phyloP scores from a whole-genome alignment of 2,888 invertebrate genomes.

The Himalopsyche kuldschensis region DNA sequence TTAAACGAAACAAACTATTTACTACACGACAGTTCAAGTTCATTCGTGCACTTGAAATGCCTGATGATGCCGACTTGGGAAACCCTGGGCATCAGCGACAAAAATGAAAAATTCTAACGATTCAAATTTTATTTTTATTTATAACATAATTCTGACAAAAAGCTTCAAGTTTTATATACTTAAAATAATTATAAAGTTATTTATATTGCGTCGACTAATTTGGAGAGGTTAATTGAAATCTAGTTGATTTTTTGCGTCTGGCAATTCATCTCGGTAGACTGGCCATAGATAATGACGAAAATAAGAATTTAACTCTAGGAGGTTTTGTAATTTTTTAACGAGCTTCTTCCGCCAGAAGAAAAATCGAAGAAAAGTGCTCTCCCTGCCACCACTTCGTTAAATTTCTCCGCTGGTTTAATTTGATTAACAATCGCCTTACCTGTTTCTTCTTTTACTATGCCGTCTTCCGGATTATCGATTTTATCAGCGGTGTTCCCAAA shows the following conservation, averaged over 20 bases:
- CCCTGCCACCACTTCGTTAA: conserved; percentile 6
- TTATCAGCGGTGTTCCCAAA: background rate
- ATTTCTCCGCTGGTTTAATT: conserved; percentile 13
- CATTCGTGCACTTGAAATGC: no score
- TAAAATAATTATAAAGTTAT: background rate
- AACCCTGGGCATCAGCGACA: no score
- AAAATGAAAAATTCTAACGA: no score
- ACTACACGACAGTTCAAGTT: no score
- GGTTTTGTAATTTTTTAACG: conserved; percentile 21
- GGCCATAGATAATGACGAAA: conserved; percentile 18
- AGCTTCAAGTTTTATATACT: background rate
- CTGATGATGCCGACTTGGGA: no score
- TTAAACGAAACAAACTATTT: no score
- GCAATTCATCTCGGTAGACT: conserved; percentile 11
- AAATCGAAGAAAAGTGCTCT: background rate
- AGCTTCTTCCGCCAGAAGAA: conserved; percentile 7
- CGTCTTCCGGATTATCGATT: background rate
- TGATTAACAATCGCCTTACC: conserved; percentile 7
- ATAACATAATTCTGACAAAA: no score
- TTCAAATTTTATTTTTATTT: no score
- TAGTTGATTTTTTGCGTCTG: conserved; percentile 20
- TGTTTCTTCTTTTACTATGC: background rate
- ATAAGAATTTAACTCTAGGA: conserved; percentile 11
- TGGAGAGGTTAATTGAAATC: conserved; percentile 12
- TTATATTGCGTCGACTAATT: background rate